phyloP scores from a whole-genome alignment of 2,888 invertebrate genomes.

The Scaeva pyrastri region DNA sequence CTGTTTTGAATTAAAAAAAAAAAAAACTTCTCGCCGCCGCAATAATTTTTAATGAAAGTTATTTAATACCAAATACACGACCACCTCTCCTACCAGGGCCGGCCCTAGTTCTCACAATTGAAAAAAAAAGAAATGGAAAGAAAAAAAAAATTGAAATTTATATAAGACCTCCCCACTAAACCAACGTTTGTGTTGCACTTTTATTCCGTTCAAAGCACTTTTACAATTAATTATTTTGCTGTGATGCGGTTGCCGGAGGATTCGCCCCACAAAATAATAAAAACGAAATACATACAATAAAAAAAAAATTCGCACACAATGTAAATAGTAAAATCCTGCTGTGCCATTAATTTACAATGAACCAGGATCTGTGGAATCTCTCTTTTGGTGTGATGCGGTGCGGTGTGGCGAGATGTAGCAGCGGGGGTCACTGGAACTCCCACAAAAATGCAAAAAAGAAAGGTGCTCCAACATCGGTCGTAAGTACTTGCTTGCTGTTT shows the following conservation, averaged over 20 bases:
- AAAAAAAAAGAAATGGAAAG: not conserved
- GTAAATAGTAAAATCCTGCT: conserved; percentile 26
- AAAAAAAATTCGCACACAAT: conserved; percentile 13
- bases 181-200: conserved; percentile 39
- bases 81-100: too few species aligned
- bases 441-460: not conserved
- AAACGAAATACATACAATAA: not conserved
- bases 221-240: conserved; percentile 52
- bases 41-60: too few species aligned
- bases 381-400: not conserved
- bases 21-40: too few species aligned
- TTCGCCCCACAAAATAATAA: conserved; percentile 26
- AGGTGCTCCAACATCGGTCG: not conserved
- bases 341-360: conserved; percentile 46
- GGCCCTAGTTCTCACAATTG: too few species aligned
- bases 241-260: conserved; percentile 37
- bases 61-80: too few species aligned
- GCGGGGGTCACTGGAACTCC: not conserved
- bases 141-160: not conserved
- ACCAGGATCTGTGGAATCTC: conserved; percentile 9
- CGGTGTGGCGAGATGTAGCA: too few species aligned
- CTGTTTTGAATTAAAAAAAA: too few species aligned
- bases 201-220: conserved; percentile 19
- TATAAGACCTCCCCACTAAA: conserved; percentile 5
- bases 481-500: not conserved